Evolutionary conservation across 2,113 vertebrate species (phyloP).

Genomic region (Eurystomus gularis): DNA sequence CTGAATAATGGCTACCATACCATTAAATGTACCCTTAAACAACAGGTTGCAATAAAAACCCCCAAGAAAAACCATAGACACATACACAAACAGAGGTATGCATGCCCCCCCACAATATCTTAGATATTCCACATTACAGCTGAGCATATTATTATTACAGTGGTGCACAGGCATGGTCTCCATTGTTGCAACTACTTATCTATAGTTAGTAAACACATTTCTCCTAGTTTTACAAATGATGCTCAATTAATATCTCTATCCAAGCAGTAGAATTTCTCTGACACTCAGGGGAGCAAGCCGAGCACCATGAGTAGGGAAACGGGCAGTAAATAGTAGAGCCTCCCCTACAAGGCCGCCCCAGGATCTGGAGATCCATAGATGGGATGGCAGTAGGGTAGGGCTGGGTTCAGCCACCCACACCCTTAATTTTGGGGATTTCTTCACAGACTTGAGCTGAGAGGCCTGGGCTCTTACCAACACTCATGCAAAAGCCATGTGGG

Average conservation of each 20-base stretch:
- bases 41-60: not conserved
- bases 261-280: not conserved
- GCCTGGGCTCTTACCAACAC: not conserved
- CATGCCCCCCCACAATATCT: not conserved
- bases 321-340: not conserved
- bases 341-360: accelerated
- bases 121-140: not conserved
- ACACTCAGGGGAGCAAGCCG: too few relatives aligned
- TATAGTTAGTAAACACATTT: not conserved
- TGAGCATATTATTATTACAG: not conserved
- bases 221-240: not conserved
- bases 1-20: not conserved
- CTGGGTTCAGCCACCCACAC: not conserved
- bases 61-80: not conserved
- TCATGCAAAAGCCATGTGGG: not conserved
- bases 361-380: not conserved
- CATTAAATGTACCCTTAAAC: not conserved
- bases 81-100: too few relatives aligned
- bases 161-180: not conserved
- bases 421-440: not conserved
- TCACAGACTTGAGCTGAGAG: not conserved
- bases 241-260: not conserved
- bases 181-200: not conserved
- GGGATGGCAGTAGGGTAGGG: not conserved
- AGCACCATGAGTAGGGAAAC: accelerated